These are phyloP conservation scores for Cryptoleucopteryx plumbea DNA, from an alignment of 2,113 vertebrate species.

Conservation along the genomic window DNA sequence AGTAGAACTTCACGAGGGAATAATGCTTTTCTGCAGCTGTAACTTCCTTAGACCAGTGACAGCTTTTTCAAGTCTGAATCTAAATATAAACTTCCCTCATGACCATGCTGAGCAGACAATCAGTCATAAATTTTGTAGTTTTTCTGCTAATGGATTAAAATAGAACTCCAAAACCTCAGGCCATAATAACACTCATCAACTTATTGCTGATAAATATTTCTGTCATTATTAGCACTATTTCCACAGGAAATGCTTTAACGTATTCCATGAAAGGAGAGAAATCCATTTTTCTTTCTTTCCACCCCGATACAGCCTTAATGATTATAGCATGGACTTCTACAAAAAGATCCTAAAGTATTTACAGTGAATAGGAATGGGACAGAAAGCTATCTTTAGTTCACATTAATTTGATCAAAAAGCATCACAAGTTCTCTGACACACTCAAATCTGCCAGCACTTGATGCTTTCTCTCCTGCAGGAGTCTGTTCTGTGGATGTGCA, in stretches of 20 bases:
- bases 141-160: not conserved
- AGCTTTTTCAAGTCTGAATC: not conserved
- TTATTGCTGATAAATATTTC: not conserved
- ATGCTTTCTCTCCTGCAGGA: conserved; percentile 14
- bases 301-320: not conserved
- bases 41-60: not conserved
- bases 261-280: not conserved
- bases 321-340: not conserved
- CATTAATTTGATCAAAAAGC: not conserved
- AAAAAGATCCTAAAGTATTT: not conserved
- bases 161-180: not conserved
- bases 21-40: not conserved
- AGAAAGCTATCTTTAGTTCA: not conserved
- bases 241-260: not conserved
- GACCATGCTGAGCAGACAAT: not conserved
- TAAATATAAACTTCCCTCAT: conserved; percentile 21
- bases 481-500: conserved; percentile 40
- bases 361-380: not conserved
- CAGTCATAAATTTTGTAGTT: not conserved
- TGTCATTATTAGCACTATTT: not conserved
- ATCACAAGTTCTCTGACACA: not conserved
- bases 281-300: not conserved
- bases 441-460: not conserved
- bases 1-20: not conserved
- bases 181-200: not conserved